Percentiles rank a stretch among this genome's conserved stretches.
phyloP scores from a whole-genome alignment of 2,113 vertebrate genomes.

The Alaudala cheleensis region DNA sequence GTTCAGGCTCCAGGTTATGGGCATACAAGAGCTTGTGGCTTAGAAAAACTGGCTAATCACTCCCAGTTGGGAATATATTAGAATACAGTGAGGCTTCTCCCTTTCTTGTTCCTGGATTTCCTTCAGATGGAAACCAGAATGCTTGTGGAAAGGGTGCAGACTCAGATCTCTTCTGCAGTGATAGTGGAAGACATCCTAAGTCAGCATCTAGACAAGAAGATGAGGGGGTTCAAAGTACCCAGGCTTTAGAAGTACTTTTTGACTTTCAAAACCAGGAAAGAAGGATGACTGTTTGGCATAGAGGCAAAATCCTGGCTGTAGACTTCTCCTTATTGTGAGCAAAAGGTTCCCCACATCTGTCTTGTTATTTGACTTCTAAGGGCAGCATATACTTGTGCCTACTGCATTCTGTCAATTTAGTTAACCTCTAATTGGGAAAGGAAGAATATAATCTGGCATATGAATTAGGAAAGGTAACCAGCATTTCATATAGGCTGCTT shows the following conservation, averaged over 20 bases:
- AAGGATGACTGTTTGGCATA: not conserved
- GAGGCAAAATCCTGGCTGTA: not conserved
- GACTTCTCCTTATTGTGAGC: not conserved
- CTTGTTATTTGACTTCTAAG: not conserved
- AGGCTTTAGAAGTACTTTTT: not conserved
- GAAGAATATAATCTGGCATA: not conserved
- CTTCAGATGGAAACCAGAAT: not conserved
- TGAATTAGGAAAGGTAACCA: not conserved
- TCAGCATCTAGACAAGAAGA: not conserved
- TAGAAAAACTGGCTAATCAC: not conserved
- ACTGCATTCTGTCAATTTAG: not conserved
- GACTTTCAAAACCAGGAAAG: not conserved
- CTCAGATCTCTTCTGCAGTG: not conserved
- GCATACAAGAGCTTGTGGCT: not conserved
- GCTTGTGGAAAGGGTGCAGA: not conserved
- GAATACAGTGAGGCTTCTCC: not conserved
- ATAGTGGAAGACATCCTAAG: not conserved
- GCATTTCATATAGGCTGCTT: not conserved
- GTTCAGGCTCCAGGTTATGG: not conserved
- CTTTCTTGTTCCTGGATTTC: not conserved
- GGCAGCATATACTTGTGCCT: not conserved
- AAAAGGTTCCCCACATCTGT: not conserved
- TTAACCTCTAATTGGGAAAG: not conserved
- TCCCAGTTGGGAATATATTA: fast-evolving
- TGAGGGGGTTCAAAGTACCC: not conserved